Base-by-base conservation (phyloP, 2,113 vertebrate species). In the Holacanthus passer region DNA sequence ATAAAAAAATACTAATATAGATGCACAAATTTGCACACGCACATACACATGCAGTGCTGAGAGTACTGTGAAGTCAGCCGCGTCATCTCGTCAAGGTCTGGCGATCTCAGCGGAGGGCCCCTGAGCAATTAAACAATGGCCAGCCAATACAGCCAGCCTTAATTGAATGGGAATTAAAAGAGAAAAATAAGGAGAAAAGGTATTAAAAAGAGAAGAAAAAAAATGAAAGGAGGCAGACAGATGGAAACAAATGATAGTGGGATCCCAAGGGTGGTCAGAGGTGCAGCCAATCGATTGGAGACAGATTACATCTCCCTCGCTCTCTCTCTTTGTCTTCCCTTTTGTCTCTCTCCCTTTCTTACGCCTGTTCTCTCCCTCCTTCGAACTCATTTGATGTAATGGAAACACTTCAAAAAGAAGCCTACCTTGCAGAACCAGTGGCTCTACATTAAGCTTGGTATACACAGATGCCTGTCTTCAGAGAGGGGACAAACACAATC, bases 221-320 rank as follows among this genome's bases (percentile, higher is more conserved):
- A 89, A 88, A 85, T 85, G 53, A 87, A 87, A 87, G 81, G 63
- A 83, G 90, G 72, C 77, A 81, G 77, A 90, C 91, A 91, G 93
- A 94, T 93, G 88, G 94, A 94, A 92, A 93, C 87, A 92, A 93
- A 94, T 93, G 84, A 94, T 93, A 91, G 78, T 71, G 84, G 84
- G 85, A 91, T 91, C 94, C 93, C 93, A 70, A 59, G 91, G 94
- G 95, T 94, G 91, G 89, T 93, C 91, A 91, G 90, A 83, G 87
- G 85, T 90, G 69, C 85, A 88, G 82, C 82, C 79, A 92, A 94
- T 95, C 94, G 91, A 94, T 95, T 81, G 73, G 65, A 91, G 76
- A 88, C 87, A 94, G 91, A 94, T 95, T 95, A 94, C 92, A 86
- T 85, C 87, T 87, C 85, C 74, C 81, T 87, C 65, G 47, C 69